Conservation (phyloP, 2,113 vertebrate genomes). For the Chaenocephalus aceratus region DNA sequence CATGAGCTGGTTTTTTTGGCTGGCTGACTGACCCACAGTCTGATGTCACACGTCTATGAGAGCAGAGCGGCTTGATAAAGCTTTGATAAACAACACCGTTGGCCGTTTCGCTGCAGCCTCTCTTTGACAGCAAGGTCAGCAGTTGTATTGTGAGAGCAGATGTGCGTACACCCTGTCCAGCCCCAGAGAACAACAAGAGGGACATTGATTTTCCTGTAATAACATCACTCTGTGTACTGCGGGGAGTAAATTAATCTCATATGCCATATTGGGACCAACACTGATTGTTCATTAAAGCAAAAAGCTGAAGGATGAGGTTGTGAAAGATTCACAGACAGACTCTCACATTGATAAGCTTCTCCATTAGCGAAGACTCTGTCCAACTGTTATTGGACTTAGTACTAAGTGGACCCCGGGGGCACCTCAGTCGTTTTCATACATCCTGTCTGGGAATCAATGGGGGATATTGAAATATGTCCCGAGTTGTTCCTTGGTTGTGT, state of each 20-base stretch:
- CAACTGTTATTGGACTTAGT: slow-evolving; percentile 72
- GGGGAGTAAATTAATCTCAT: slow-evolving; percentile 80
- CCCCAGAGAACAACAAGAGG: slow-evolving; percentile 78
- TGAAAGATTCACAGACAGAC: slow-evolving; percentile 45
- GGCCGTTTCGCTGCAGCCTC: slow-evolving; percentile 68
- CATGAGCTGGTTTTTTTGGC: slow-evolving; percentile 25
- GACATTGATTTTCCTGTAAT: slow-evolving; percentile 83
- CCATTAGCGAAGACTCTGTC: slow-evolving; percentile 64
- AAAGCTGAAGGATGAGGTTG: slow-evolving; percentile 49
- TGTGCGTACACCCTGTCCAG: slow-evolving; percentile 72
- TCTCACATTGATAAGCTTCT: slow-evolving; percentile 65
- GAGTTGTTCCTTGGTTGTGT: slow-evolving; percentile 26
- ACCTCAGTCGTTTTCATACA: slow-evolving; percentile 61
- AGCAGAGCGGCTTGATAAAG: slow-evolving; percentile 73
- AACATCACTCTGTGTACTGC: slow-evolving; percentile 73
- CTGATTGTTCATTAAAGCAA: slow-evolving; percentile 70
- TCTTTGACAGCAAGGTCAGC: slow-evolving; percentile 82
- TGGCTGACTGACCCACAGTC: slow-evolving; percentile 58
- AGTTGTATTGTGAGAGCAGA: slow-evolving; percentile 84
- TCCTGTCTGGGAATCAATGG: slow-evolving; percentile 67
- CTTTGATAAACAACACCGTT: slow-evolving; percentile 75
- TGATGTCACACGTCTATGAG: slow-evolving; percentile 70
- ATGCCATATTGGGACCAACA: slow-evolving; percentile 72
- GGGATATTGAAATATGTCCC: slow-evolving; percentile 66
- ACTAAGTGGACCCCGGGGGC: slow-evolving; percentile 70